Evolutionary conservation across 2,888 invertebrate species (phyloP), one percentile per base, ranked within the genome.

Genomic region (Drosophila kambysellisi): DNA sequence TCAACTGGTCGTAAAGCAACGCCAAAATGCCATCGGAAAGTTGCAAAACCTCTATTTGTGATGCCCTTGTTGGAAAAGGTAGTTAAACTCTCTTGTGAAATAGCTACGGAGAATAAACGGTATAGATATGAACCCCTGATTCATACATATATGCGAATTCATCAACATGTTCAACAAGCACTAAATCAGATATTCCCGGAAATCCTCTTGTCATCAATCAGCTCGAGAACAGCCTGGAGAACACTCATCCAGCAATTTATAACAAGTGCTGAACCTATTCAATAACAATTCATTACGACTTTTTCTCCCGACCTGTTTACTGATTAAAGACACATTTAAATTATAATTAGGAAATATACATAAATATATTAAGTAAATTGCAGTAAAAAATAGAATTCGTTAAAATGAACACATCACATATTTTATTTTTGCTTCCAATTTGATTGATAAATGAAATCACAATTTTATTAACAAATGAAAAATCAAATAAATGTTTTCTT

Each of bases 1-100:
- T 81, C 83, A 88, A 77, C 78, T 78, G 72, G 71, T 84, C 76
- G 78, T 81, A 85, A 81, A 77, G 62, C 75, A 81, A 68, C 25
- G 37, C 67, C 57, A 51, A 35, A 79, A 83, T 66, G 74, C 54
- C 68, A 76, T 69, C 41, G 71, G 68, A 74, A 83, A 82, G 62
- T 79, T 78, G 81, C 65, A 68, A 70, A 74, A 61, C 66, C 85
- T 63, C 54, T 50, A 25, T 25, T 25, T 25, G 12, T 35, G n/a
- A n/a, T 39, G 5, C 57, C 1, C 35, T 52, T 7, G 15, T 46
- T 9, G 12, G 5, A 1, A 6, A 8, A 25, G 30, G 51, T 56
- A 11, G 17, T 8, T 39, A 33, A 15, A 17, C 32, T 62, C 52
- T 70, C 33, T 51, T 12, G 15, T 35, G 0, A 0, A 20, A 7